A percentile compares a stretch with the other conserved stretches of the same genome.
These are phyloP conservation scores for Meloidogyne floridensis DNA, from an alignment of 1,140 invertebrate species.

Conservation along the genomic window DNA sequence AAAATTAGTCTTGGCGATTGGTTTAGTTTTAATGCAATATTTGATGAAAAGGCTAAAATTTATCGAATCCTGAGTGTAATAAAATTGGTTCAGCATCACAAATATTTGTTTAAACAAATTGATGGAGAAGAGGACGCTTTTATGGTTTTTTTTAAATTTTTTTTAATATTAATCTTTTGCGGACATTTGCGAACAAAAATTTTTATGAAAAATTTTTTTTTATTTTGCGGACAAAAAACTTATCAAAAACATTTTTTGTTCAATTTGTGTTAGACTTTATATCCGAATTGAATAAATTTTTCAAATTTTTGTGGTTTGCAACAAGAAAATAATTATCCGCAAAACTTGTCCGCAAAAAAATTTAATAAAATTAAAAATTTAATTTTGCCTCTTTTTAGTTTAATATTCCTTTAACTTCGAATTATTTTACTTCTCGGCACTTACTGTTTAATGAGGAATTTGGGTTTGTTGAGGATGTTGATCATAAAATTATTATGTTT, in stretches of 20 bases:
- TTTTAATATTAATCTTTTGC: too few relatives aligned
- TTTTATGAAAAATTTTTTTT: too few relatives aligned
- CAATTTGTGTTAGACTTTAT: too few relatives aligned
- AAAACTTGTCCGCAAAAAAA: too few relatives aligned
- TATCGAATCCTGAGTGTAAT: background rate
- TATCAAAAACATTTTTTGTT: too few relatives aligned
- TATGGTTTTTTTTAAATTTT: background rate
- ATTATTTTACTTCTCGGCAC: background rate
- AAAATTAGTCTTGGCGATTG: background rate
- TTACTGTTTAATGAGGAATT: constrained; percentile 10
- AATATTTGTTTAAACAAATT: background rate
- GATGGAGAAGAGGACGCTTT: background rate
- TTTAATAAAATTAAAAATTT: background rate
- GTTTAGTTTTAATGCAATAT: background rate
- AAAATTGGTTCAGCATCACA: background rate
- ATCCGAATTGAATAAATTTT: too few relatives aligned
- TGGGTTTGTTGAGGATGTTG: background rate
- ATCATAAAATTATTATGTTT: background rate
- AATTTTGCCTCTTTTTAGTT: background rate
- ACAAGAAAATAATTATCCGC: too few relatives aligned
- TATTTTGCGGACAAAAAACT: too few relatives aligned
- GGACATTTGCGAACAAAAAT: too few relatives aligned
- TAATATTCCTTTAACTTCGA: background rate
- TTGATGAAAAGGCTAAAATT: background rate
- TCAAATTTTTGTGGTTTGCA: too few relatives aligned